These are phyloP conservation scores for Alces alces DNA, from an alignment of 2,113 vertebrate genomes.

Conservation along the genomic window DNA sequence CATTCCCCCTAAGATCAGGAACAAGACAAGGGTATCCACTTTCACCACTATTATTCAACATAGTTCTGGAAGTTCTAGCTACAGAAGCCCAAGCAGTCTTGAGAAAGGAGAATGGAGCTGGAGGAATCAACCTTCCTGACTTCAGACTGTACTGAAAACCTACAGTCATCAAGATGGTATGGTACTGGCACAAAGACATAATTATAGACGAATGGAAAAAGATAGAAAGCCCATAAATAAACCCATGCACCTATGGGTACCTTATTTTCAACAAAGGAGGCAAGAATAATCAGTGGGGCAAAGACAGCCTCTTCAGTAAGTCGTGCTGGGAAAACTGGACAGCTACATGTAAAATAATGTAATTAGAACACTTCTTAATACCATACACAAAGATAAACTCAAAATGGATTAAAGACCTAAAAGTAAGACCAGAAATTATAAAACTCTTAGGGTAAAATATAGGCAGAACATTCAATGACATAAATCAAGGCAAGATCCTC, in stretches of 20 bases:
- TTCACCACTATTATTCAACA: not conserved
- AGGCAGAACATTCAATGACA: not conserved
- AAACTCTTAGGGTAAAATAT: not conserved
- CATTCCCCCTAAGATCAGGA: not conserved
- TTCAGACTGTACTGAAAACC: not conserved
- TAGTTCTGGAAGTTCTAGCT: not conserved
- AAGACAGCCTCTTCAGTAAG: not conserved
- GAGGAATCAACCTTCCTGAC: not conserved
- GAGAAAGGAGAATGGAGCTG: not conserved
- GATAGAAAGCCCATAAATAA: not conserved
- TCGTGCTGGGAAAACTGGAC: not conserved
- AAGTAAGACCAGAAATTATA: not conserved
- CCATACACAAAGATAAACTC: not conserved
- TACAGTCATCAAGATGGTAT: not conserved
- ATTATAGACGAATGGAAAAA: not conserved
- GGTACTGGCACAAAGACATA: not conserved
- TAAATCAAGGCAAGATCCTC: not conserved
- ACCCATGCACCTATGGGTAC: not conserved
- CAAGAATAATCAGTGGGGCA: not conserved
- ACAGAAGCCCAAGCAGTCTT: not conserved
- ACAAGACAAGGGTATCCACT: not conserved
- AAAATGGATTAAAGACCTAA: not conserved
- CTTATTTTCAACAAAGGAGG: not conserved
- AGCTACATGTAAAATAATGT: not conserved
- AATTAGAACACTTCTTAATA: not conserved